These are phyloP conservation scores for Pseudonaja textilis DNA, from an alignment of 2,113 vertebrate species.

Conservation along the genomic window DNA sequence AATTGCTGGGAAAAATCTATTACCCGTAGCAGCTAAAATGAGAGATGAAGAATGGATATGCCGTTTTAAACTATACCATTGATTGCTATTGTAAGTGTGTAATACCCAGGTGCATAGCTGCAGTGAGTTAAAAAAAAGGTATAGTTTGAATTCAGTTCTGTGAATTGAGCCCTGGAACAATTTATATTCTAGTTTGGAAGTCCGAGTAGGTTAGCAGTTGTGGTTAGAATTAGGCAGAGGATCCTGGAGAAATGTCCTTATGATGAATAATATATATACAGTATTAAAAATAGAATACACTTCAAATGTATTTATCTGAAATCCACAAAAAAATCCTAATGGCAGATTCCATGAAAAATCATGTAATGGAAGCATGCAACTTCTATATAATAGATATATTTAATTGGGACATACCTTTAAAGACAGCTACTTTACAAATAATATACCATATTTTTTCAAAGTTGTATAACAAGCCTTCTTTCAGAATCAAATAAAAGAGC, in stretches of 20 bases:
- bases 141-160: not conserved
- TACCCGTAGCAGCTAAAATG: not conserved
- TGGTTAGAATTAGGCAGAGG: not conserved
- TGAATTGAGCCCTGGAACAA: not conserved
- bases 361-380: not conserved
- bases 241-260: not conserved
- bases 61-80: not conserved
- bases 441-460: not conserved
- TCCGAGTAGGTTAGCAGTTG: not conserved
- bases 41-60: not conserved
- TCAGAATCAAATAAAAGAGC: not conserved
- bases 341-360: not conserved
- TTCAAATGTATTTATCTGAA: not conserved
- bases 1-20: not conserved
- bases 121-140: not conserved
- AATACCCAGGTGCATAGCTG: not conserved
- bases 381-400: not conserved
- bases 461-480: not conserved
- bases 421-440: not conserved
- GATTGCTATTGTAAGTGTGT: not conserved
- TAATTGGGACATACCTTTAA: not conserved
- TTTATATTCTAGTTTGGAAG: not conserved
- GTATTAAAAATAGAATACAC: not conserved
- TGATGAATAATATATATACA: not conserved
- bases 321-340: not conserved